Percentiles rank a stretch among this genome's conserved stretches.
These are phyloP conservation scores for Scaptodrosophila latifasciaeformis DNA, from an alignment of 2,888 invertebrate species.

Conservation along the genomic window DNA sequence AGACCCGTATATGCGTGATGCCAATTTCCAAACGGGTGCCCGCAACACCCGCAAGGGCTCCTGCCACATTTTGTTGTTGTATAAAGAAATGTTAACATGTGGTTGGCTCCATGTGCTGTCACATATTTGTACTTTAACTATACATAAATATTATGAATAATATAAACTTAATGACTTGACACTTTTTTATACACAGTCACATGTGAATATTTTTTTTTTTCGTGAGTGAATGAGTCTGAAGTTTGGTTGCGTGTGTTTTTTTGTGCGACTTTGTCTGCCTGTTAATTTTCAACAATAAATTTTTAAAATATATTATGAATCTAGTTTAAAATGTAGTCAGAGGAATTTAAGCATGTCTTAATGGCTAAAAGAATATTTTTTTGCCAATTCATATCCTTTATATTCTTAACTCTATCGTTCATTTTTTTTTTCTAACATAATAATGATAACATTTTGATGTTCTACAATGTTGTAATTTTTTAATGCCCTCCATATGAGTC, in stretches of 20 bases:
- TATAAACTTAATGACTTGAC: conserved; percentile 52
- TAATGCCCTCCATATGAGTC: conserved; percentile 49
- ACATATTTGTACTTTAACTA: conserved; percentile 38
- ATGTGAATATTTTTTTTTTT: too few species aligned
- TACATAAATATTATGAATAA: conserved; percentile 47
- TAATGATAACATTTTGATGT: conserved; percentile 69
- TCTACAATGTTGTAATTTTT: conserved; percentile 61
- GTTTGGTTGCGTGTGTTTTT: conserved; percentile 12
- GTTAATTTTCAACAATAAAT: conserved; percentile 32
- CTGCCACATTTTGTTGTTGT: too few species aligned
- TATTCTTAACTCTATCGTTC: conserved; percentile 32
- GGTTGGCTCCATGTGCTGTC: conserved; percentile 31
- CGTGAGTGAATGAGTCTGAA: too few species aligned
- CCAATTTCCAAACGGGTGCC: too few species aligned
- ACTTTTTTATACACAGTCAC: conserved; percentile 27
- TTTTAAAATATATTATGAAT: conserved; percentile 28
- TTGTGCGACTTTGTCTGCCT: conserved; percentile 15
- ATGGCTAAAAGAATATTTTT: conserved; percentile 29
- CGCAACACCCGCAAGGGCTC: too few species aligned
- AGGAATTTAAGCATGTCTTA: not conserved
- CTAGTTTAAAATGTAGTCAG: too few species aligned
- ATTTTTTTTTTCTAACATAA: conserved; percentile 65
- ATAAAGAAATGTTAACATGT: conserved; percentile 33
- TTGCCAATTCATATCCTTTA: conserved; percentile 44
- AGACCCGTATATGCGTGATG: too few species aligned